Percentiles rank a stretch among this genome's conserved stretches.
These are phyloP conservation scores for Xenopus petersii DNA, from an alignment of 2,797 vertebrate genomes.

Conservation along the genomic window DNA sequence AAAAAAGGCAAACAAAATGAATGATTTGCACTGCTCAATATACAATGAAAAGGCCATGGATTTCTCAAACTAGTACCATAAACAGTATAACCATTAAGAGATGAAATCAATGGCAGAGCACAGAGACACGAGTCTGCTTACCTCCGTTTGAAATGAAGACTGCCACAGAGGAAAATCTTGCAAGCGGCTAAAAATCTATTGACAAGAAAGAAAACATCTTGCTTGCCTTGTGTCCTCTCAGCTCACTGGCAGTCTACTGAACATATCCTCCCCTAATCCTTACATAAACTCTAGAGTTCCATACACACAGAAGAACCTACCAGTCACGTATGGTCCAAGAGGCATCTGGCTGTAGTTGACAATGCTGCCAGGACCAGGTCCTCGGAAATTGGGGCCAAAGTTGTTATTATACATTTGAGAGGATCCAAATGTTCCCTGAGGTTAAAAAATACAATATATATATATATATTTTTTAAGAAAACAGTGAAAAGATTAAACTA, in stretches of 20 bases:
- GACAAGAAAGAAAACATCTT: conserved; percentile 45
- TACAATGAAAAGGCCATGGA: conserved; percentile 15
- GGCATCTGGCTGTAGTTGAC: conserved; percentile 99
- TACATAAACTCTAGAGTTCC: neutral
- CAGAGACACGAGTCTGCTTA: conserved; percentile 50
- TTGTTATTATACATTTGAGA: conserved; percentile 85
- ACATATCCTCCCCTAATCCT: conserved; percentile 11
- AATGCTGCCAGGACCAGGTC: conserved; percentile 84
- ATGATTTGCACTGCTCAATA: neutral
- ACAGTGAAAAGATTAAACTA: neutral
- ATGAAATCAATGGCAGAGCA: conserved; percentile 25
- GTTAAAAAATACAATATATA: conserved; percentile 45
- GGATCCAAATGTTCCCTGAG: conserved; percentile 83
- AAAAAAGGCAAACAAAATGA: conserved; percentile 28
- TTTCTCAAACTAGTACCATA: neutral
- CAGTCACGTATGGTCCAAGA: conserved; percentile 92
- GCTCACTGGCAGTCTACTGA: neutral
- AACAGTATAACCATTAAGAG: neutral
- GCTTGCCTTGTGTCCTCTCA: conserved; percentile 28
- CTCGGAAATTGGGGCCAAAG: conserved; percentile 87
- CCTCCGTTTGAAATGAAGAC: conserved; percentile 61
- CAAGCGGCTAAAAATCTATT: conserved; percentile 70
- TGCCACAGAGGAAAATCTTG: conserved; percentile 52
- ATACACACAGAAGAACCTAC: conserved; percentile 63
- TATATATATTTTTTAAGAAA: neutral